Evolutionary conservation across 2,888 invertebrate species (phyloP).

Genomic region (Tiliacea citrago): DNA sequence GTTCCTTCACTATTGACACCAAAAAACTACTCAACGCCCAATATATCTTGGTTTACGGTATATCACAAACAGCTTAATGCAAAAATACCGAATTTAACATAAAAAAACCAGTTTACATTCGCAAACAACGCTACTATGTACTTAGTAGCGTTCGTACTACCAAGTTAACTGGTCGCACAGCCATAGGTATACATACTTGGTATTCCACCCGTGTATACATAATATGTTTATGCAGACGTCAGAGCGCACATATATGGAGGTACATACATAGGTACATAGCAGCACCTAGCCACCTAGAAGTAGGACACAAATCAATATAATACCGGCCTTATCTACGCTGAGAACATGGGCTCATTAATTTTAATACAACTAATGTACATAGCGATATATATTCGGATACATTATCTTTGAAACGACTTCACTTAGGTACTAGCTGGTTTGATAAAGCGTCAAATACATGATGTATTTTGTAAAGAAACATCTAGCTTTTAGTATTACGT

Average conservation of each 20-base stretch:
- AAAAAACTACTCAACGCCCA: neutral
- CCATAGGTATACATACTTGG: neutral
- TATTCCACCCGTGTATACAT: conserved; percentile 11
- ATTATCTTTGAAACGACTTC: conserved; percentile 11
- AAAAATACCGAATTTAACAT: neutral
- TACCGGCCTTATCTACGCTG: conserved; percentile 28
- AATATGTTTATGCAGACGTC: conserved; percentile 40
- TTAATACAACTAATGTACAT: conserved; percentile 35
- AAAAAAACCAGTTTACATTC: neutral
- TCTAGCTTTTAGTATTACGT: neutral
- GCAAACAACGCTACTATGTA: neutral
- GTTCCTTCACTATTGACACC: neutral
- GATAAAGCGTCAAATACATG: neutral
- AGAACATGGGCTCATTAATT: conserved; percentile 53
- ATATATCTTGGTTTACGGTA: neutral
- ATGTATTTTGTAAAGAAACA: neutral
- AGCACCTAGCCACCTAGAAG: conserved; percentile 47
- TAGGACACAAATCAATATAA: conserved; percentile 59
- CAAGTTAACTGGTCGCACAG: neutral
- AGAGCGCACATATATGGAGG: conserved; percentile 28
- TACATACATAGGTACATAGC: conserved; percentile 29
- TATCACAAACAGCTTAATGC: neutral
- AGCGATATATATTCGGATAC: conserved; percentile 1
- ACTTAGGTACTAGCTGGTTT: neutral
- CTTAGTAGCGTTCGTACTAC: neutral